Evolutionary conservation across 1,140 invertebrate genomes (phyloP), one percentile per base, ranked within the genome.

Genomic region (Agrilus planipennis): DNA sequence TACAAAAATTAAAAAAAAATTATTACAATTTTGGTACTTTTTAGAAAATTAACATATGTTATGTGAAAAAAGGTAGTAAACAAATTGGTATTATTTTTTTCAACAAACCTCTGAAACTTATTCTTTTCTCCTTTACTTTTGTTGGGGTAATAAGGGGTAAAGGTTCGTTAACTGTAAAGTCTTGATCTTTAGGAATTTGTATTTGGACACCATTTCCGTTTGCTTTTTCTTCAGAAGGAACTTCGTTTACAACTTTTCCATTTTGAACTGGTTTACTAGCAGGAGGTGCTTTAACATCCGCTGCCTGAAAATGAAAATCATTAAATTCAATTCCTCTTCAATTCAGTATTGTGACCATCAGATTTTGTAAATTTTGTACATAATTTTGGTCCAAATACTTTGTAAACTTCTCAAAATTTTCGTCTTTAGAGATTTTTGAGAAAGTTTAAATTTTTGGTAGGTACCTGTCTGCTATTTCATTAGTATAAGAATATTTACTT

Each of bases 301-400:
- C 14, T 17, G 3, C 16, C 3, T 32, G 30, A 3, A 12, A 17
- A 4, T 15, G 19, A 16, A 9, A 9, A 7, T 11, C 30, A 32
- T 32, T 32, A 3, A 15, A 32, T 15, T 2, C 12, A 3, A 7
- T 3, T 16, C 30, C 29, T 48, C 51, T 23, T 23, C 28, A 29
- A 41, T 45, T 35, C 52, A 44, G 29, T 43, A 35, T 22, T 44
- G 42, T 30, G 48, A 29, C 45, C 50, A 50, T 21, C 53, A 49
- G 39, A 49, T 55, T 44, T 49, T 46, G 9, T 35, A 30, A n/a
- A 36, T 5, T 29, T 36, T 34, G 7, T 10, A n/a, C 10, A 36
- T n/a, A 21, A 18, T 22, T 36, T 7, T 23, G 34, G 23, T 21
- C 23, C 7, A 36, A 22, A 20, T 4, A 4, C 19, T 10, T 34